Evolutionary conservation across 1,140 invertebrate species (phyloP), one percentile per base, ranked within the genome.

Genomic region (Colletes latitarsis): DNA sequence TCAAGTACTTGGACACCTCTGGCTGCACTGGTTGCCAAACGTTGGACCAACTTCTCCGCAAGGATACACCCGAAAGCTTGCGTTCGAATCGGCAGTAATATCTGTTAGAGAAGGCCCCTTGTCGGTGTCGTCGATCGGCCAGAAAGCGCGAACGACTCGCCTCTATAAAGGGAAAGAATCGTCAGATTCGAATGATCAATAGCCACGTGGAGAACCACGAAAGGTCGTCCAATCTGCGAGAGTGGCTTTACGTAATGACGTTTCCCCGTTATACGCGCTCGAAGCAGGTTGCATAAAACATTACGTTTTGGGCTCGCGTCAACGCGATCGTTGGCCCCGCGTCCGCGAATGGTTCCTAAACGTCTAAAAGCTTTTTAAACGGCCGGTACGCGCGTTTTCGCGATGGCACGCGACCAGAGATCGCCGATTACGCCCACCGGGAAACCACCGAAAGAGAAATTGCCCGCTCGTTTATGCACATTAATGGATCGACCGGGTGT

Each of bases 321-420:
- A 80, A 60, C 43, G n/a, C 77, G 70, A 67, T 15, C 77, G 55
- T 80, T 74, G 60, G 62, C 77, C 60, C 67, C 67, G 68, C 6
- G 21, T 9, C 15, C 60, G 39, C 12, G 60, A 19, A n/a, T n/a
- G 46, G 58, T 30, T 57, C n/a, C 46, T 52, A 43, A 15, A 30
- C 30, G 30, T 30, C 30, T 30, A 30, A 30, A 30, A 30, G 30
- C 30, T 30, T 30, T 30, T 30, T 30, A 30, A 30, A 30, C 30
- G 30, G 30, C 30, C 30, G 30, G 30, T 30, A 30, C 6, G n/a
- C 19, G 21, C 43, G 9, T 75, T 57, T 64, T 57, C 53, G 21
- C 60, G 6, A 21, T 49, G 75, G 80, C 80, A 82, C 75, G 67
- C 75, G 75, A 77, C 68, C 75, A 57, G 21, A 72, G 75, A 82